Evolutionary conservation across 2,113 vertebrate genomes (phyloP).

Genomic region (Mus pahari): DNA sequence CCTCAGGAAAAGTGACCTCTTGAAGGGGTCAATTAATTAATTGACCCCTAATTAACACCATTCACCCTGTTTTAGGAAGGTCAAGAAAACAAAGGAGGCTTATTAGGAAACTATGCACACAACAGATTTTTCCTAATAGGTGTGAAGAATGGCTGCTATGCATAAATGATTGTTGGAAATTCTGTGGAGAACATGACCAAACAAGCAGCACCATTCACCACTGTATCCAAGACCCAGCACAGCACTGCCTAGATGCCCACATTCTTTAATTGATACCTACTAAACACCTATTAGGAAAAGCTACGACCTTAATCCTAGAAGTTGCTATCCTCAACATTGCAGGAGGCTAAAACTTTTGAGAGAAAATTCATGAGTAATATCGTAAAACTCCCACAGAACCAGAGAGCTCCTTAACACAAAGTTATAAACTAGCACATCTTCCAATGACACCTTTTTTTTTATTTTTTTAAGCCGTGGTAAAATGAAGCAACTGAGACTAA

Average conservation of each 20-base stretch:
- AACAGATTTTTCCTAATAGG: conserved; percentile 83
- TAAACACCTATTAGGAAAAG: conserved; percentile 24
- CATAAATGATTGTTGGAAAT: conserved; percentile 83
- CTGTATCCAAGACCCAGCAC: conserved; percentile 37
- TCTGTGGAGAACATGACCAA: conserved; percentile 78
- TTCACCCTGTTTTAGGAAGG: conserved; percentile 67
- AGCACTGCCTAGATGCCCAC: neutral
- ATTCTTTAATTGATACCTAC: neutral
- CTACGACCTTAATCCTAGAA: neutral
- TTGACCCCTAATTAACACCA: conserved; percentile 47
- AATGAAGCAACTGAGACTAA: neutral
- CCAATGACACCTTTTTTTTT: conserved; percentile 22
- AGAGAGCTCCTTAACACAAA: neutral
- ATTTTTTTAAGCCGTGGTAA: conserved; percentile 7
- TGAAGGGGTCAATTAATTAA: conserved; percentile 39
- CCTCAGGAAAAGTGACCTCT: neutral
- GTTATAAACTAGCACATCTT: neutral
- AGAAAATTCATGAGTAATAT: conserved; percentile 9
- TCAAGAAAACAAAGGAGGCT: conserved; percentile 65
- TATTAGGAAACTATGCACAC: conserved; percentile 78
- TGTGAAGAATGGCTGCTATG: conserved; percentile 84
- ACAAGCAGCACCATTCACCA: conserved; percentile 67
- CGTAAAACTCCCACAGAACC: conserved; percentile 19
- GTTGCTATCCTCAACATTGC: neutral
- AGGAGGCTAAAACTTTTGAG: conserved; percentile 60